phyloP scores from a whole-genome alignment of 92 coral and sea anemone species.

The Metridium senile region DNA sequence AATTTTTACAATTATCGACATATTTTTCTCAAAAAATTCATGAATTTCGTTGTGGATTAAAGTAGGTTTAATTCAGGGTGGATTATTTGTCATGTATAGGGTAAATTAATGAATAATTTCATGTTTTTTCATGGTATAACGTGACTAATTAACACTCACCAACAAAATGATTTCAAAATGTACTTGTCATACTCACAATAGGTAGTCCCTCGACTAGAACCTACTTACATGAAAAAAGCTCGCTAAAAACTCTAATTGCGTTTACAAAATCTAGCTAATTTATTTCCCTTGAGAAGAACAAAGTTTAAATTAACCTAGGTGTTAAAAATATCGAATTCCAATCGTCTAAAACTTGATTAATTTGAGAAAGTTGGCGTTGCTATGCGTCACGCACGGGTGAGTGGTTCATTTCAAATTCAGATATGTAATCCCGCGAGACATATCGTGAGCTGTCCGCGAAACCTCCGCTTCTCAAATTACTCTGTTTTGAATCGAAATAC shows the following conservation, averaged over 20 bases:
- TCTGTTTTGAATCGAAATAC: constrained; percentile 26
- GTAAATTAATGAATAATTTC: neutral
- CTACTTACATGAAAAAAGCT: no score
- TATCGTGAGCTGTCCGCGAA: neutral
- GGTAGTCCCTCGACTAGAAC: neutral
- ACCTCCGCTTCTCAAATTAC: constrained; percentile 31
- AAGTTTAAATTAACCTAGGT: neutral
- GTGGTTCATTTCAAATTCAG: constrained; percentile 5
- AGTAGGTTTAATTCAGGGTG: neutral
- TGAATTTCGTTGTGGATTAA: neutral
- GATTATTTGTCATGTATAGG: neutral
- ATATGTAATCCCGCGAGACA: constrained; percentile 17
- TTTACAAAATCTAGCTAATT: no score
- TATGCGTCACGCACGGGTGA: constrained; percentile 23
- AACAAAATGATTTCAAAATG: neutral
- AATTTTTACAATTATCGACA: neutral
- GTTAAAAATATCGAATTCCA: neutral
- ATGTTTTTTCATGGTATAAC: neutral
- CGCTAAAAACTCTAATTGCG: no score
- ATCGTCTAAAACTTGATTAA: neutral
- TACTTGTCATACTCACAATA: neutral
- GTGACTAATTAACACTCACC: neutral
- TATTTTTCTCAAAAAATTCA: no score
- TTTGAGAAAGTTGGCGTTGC: constrained; percentile 12
- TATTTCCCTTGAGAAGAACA: neutral